phyloP scores from a whole-genome alignment of 2,113 vertebrate genomes.

The Aptenodytes patagonicus region DNA sequence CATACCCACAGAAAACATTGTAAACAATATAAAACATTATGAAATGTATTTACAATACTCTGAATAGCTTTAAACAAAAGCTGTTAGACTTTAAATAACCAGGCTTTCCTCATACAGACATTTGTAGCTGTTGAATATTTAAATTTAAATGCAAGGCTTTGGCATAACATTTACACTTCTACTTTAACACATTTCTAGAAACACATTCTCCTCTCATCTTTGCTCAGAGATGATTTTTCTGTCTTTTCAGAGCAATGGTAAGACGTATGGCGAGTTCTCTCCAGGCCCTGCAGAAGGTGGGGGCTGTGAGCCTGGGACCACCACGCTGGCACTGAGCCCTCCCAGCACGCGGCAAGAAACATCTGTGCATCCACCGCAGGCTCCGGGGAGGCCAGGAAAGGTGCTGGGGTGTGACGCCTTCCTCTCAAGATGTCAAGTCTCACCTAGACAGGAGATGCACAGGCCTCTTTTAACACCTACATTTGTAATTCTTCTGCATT shows the following conservation, averaged over 20 bases:
- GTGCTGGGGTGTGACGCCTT: background rate
- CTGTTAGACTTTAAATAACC: background rate
- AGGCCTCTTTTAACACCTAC: background rate
- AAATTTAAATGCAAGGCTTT: background rate
- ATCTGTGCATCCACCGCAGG: accelerated
- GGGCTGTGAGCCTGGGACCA: background rate
- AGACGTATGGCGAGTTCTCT: accelerated
- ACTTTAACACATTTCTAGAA: background rate
- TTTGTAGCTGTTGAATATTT: background rate
- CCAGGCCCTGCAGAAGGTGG: accelerated
- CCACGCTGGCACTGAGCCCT: accelerated
- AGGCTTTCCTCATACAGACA: background rate
- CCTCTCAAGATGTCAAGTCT: background rate
- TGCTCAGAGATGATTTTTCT: background rate
- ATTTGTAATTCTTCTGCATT: background rate
- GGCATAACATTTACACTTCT: background rate
- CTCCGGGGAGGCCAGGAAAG: accelerated
- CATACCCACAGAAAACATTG: background rate
- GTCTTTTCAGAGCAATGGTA: background rate
- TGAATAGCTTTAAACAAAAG: slow-evolving; percentile 45
- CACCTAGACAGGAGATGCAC: background rate
- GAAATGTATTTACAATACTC: slow-evolving; percentile 15
- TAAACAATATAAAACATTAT: slow-evolving; percentile 17
- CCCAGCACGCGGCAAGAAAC: accelerated
- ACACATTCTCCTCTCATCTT: background rate